Percentiles rank a stretch among this genome's conserved stretches.
These are phyloP conservation scores for Battus philenor DNA, from an alignment of 1,140 invertebrate species.

Conservation along the genomic window DNA sequence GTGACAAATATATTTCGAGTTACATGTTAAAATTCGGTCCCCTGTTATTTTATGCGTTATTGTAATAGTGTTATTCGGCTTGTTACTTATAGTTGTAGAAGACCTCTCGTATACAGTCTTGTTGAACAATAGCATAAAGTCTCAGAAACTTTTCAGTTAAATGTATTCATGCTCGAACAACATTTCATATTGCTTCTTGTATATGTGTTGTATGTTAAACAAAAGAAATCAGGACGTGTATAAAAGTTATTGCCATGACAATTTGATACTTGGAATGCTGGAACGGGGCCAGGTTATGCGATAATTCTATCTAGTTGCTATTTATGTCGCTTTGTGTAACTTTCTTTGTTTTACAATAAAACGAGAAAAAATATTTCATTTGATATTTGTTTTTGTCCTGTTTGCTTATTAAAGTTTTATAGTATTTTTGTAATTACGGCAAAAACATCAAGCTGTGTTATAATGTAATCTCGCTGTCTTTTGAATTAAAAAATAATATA, in stretches of 20 bases:
- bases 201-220: slow-evolving; percentile 14
- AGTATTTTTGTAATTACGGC: too few species aligned
- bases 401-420: too few species aligned
- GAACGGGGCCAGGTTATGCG: slow-evolving; percentile 13
- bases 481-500: too few species aligned
- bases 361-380: slow-evolving; percentile 12
- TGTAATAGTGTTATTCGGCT: too few species aligned
- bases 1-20: not conserved
- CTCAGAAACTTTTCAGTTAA: slow-evolving; percentile 4
- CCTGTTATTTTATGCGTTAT: too few species aligned
- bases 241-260: slow-evolving; percentile 16
- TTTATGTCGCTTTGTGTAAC: slow-evolving; percentile 11
- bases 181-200: slow-evolving; percentile 3
- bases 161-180: slow-evolving; percentile 10
- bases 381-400: too few species aligned
- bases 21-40: not conserved
- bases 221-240: slow-evolving; percentile 16
- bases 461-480: too few species aligned
- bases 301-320: slow-evolving; percentile 15
- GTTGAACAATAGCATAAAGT: too few species aligned
- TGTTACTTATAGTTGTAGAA: too few species aligned
- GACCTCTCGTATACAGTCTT: too few species aligned
- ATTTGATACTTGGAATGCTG: slow-evolving; percentile 15
- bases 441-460: too few species aligned
- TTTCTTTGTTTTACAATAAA: slow-evolving; percentile 10